A percentile compares a stretch with the other conserved stretches of the same genome.
These are phyloP conservation scores for Heloderma charlesbogerti DNA, from an alignment of 2,113 vertebrate genomes.

Conservation along the genomic window DNA sequence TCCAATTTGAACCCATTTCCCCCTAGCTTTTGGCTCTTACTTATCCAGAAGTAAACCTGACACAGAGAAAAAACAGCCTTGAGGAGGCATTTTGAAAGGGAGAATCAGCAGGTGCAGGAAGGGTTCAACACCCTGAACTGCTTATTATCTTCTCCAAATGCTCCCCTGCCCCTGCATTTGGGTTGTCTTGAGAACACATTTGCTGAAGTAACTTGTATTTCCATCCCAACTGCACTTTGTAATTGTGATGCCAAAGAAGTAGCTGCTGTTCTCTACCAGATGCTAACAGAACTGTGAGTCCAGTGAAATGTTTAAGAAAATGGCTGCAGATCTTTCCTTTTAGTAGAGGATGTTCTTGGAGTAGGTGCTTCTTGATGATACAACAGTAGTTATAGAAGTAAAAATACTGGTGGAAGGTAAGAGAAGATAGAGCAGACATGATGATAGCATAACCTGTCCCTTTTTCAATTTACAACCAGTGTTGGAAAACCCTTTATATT, in stretches of 20 bases:
- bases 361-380: not conserved
- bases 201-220: not conserved
- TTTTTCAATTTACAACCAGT: not conserved
- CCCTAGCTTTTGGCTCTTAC: not conserved
- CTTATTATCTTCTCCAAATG: not conserved
- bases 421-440: not conserved
- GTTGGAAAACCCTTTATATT: not conserved
- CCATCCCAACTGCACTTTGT: not conserved
- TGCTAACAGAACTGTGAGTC: not conserved
- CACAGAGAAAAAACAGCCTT: not conserved
- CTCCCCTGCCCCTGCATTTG: not conserved
- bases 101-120: not conserved
- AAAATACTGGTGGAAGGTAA: not conserved
- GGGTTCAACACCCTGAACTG: no score
- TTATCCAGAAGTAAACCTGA: no score
- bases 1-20: not conserved
- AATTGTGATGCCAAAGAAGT: not conserved
- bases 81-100: not conserved
- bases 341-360: not conserved
- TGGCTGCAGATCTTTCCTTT: not conserved
- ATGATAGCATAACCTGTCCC: not conserved
- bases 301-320: not conserved
- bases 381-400: not conserved
- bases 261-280: not conserved
- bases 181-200: not conserved